Conservation (phyloP, 1,140 invertebrate species). For the Zaprionus tsacasi region DNA sequence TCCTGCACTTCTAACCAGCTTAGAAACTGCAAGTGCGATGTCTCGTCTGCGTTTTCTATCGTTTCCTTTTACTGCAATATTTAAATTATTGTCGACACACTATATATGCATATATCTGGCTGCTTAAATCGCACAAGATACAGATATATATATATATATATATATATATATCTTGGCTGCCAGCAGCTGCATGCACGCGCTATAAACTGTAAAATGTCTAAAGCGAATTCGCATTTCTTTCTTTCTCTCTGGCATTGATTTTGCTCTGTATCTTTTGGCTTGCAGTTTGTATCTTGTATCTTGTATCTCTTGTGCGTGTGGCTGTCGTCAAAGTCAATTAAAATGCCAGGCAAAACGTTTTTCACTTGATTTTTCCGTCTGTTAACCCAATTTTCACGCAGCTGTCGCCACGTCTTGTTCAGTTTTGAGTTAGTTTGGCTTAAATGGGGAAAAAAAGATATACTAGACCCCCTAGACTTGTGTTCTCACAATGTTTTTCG, state of each 20-base stretch:
- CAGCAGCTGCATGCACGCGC: conserved; percentile 8
- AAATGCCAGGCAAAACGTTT: conserved; percentile 48
- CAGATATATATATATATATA: not conserved
- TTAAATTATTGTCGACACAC: not conserved
- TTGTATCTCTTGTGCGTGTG: conserved; percentile 11
- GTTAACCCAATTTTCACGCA: conserved; percentile 63
- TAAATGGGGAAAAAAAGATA: conserved; percentile 36
- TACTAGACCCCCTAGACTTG: no score
- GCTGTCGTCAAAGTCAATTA: conserved; percentile 55
- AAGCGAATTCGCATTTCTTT: not conserved
- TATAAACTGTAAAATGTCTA: conserved; percentile 18
- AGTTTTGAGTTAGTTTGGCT: conserved; percentile 53
- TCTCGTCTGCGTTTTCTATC: conserved; percentile 6
- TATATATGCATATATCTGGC: conserved; percentile 14
- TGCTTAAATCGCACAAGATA: not conserved
- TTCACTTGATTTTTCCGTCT: conserved; percentile 30
- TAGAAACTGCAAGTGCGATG: conserved; percentile 26
- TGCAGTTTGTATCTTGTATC: not conserved
- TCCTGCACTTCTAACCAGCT: not conserved
- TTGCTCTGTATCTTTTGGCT: not conserved
- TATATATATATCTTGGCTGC: no score
- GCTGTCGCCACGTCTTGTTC: conserved; percentile 12
- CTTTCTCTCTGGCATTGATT: conserved; percentile 25
- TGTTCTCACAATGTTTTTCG: conserved; percentile 47
- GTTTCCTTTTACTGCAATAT: conserved; percentile 12